Percentiles rank a stretch among this genome's conserved stretches.
Conservation (phyloP, 2,113 vertebrate species). For the Porphyrio hochstetteri region DNA sequence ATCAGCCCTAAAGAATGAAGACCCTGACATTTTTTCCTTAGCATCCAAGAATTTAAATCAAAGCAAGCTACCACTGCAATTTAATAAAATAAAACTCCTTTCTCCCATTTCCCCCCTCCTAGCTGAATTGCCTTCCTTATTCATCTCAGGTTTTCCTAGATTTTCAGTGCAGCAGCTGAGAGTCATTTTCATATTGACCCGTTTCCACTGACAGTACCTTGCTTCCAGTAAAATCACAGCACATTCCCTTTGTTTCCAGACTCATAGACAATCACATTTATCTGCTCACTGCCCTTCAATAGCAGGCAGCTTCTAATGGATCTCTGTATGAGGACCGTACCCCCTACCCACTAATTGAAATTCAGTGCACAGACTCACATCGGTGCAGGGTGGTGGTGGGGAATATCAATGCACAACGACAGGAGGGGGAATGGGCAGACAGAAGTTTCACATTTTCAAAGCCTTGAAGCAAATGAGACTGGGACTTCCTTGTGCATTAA, state of each 20-base stretch:
- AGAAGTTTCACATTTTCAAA: neutral
- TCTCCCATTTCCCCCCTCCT: neutral
- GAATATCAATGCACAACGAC: conserved; percentile 51
- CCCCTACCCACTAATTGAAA: conserved; percentile 55
- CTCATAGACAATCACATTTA: conserved; percentile 43
- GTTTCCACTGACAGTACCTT: neutral
- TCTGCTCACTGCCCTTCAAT: conserved; percentile 50
- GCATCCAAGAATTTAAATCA: neutral
- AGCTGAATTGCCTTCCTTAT: neutral
- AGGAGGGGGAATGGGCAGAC: neutral
- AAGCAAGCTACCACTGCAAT: neutral
- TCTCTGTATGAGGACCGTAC: neutral
- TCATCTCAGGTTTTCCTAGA: neutral
- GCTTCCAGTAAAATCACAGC: conserved; percentile 29
- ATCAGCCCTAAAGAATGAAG: neutral
- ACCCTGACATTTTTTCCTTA: neutral
- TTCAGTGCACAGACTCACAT: conserved; percentile 26
- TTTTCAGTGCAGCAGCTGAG: neutral
- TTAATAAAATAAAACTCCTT: neutral
- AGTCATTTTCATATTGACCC: neutral
- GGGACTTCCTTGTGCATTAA: neutral
- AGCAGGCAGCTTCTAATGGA: conserved; percentile 27
- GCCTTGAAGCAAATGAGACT: neutral
- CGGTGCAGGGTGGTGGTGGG: conserved; percentile 17
- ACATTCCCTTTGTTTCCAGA: conserved; percentile 36